Evolutionary conservation across 2,888 invertebrate species (phyloP).

Genomic region (Thera britannica): DNA sequence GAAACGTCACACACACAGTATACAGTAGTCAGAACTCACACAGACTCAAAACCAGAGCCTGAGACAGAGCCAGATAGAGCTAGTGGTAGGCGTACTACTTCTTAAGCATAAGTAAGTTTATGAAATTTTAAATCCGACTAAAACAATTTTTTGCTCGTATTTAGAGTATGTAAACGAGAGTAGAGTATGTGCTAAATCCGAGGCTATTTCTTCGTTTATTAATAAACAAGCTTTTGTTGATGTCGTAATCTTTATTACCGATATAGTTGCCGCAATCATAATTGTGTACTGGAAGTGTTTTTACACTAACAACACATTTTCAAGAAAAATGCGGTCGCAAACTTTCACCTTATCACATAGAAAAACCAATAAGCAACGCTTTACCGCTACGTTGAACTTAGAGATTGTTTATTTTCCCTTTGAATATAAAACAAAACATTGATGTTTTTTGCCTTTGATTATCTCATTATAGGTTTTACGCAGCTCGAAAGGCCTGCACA

Average conservation of each 20-base stretch:
- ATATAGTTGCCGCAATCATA: constrained; percentile 25
- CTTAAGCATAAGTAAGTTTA: constrained; percentile 13
- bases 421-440: background rate
- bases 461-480: too few relatives aligned
- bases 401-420: background rate
- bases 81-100: background rate
- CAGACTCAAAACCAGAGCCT: too few relatives aligned
- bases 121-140: constrained; percentile 10
- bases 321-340: constrained; percentile 26
- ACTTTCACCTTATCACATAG: constrained; percentile 34
- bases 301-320: constrained; percentile 34
- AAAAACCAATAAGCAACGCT: constrained; percentile 11
- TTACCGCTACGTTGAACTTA: background rate
- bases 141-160: constrained; percentile 9
- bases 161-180: constrained; percentile 7
- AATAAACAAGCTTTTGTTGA: constrained; percentile 35
- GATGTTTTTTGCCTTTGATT: too few relatives aligned
- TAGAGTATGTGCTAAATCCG: constrained; percentile 20
- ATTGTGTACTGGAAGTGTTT: constrained; percentile 34
- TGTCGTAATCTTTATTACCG: constrained; percentile 30
- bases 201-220: constrained; percentile 36
- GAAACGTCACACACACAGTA: too few relatives aligned
- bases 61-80: too few relatives aligned
- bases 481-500: too few relatives aligned
- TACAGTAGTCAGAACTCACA: too few relatives aligned